Conservation (phyloP, 2,888 invertebrate genomes). For the Ischnus inquisitorius region DNA sequence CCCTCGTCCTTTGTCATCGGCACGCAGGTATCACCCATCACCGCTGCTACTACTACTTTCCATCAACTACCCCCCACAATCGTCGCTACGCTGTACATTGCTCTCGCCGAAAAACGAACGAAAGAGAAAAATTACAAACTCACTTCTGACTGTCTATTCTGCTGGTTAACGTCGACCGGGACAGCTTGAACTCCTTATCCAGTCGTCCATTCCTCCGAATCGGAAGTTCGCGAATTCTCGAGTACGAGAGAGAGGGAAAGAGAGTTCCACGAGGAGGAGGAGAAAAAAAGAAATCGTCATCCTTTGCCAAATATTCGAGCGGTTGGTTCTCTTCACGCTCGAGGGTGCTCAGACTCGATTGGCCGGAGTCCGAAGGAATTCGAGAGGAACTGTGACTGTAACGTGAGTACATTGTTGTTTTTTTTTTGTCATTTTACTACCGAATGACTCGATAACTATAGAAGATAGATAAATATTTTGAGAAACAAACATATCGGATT, state of each 20-base stretch:
- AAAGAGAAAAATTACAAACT: neutral
- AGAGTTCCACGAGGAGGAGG: neutral
- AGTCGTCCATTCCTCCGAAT: neutral
- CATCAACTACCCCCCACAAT: conserved; percentile 16
- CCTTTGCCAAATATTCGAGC: conserved; percentile 26
- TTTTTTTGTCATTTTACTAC: too few species aligned
- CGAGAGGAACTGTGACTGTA: too few species aligned
- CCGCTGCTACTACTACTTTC: conserved; percentile 25
- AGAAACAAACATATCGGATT: too few species aligned
- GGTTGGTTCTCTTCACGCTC: neutral
- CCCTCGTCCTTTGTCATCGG: conserved; percentile 65
- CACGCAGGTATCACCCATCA: conserved; percentile 33
- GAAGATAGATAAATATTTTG: too few species aligned
- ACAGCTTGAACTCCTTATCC: neutral
- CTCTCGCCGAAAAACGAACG: neutral
- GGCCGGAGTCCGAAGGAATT: too few species aligned
- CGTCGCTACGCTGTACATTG: conserved; percentile 10
- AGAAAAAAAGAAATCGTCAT: neutral
- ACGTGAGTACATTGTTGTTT: too few species aligned
- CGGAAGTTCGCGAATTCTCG: neutral
- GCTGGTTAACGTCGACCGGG: neutral
- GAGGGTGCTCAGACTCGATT: conserved; percentile 2
- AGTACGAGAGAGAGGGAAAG: neutral
- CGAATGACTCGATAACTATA: too few species aligned
- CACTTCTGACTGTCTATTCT: neutral